A percentile compares a stretch with the other conserved stretches of the same genome.
Conservation (phyloP, 2,113 vertebrate genomes). For the Zosterops japonicus region DNA sequence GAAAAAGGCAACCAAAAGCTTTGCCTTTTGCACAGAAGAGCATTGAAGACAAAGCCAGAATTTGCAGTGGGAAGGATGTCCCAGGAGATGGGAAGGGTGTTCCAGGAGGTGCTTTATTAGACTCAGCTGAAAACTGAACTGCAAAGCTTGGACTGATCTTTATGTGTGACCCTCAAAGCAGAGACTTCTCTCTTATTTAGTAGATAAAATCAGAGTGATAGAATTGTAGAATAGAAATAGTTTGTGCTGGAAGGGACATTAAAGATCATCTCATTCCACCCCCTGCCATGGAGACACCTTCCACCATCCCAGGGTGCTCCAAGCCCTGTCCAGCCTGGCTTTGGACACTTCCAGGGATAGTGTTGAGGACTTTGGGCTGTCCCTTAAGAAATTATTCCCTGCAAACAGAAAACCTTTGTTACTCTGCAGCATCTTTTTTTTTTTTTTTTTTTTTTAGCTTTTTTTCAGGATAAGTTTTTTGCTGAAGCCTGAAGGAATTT, state of each 20-base stretch:
- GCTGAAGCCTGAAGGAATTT: background rate
- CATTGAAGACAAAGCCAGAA: background rate
- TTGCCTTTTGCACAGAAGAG: background rate
- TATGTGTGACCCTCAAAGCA: background rate
- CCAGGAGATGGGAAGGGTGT: background rate
- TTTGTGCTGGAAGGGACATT: background rate
- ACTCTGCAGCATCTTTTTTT: background rate
- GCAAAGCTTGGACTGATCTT: background rate
- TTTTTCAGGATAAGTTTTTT: background rate
- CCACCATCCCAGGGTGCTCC: background rate
- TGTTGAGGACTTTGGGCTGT: background rate
- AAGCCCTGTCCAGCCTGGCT: rapidly evolving
- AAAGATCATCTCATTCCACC: background rate
- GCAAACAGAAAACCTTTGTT: rapidly evolving
- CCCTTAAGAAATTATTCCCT: background rate
- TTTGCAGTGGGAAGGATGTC: background rate
- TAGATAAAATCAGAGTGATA: background rate
- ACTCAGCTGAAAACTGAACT: background rate
- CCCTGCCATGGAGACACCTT: background rate
- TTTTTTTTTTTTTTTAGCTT: background rate
- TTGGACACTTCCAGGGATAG: background rate
- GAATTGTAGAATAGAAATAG: rapidly evolving
- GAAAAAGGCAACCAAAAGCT: background rate
- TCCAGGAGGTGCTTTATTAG: background rate
- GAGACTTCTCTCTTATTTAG: background rate